Base-by-base conservation (phyloP, 2,797 vertebrate genomes). In the Aldrovandia affinis region DNA sequence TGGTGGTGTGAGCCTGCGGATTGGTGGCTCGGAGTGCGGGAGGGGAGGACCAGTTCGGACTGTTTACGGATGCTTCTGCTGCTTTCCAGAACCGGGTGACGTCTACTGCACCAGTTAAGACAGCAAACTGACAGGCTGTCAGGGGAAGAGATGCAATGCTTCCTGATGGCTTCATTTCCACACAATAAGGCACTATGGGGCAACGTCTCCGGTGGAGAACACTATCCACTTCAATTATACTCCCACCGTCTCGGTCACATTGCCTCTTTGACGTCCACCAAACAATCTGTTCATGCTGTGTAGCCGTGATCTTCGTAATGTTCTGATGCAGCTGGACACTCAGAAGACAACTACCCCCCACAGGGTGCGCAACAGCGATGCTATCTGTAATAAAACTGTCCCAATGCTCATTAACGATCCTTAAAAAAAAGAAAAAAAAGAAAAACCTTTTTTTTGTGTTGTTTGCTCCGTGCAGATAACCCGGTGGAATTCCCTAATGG, bases 111-210 rank as follows among this genome's bases (percentile, higher is more conserved):
- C 47, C 12, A 25, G 14, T 50, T 42, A 59, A 36, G 50, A 39
- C 52, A 0, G 33, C 18, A 50, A 36, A 25, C 44, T 79, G 78
- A 55, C 78, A 79, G 15, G 28, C 28, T 54, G 78, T 79, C 47
- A 15, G 79, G 30, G 22, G 42, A 30, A 78, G 30, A 59, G 50
- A 59, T 20, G 52, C 12, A 80, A 42, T 8, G 33, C 65, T 7
- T 80, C 52, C 55, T 80, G 54, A 80, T 39, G 30, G 54, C 33
- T 80, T 59, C 36, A 80, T 42, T 33, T 59, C 55, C 79, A 80
- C 54, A 39, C 28, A 80, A 33, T 20, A 36, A 80, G 33, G 33
- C 70, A 44, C 18, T 75, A 44, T 8, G 22, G 36, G 30, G 5
- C 33, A 33, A 6, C 33, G 36, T 20, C 68, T 42, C 68, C 4